Conservation (phyloP, 2,888 invertebrate genomes). For the Polymixis lichenea region DNA sequence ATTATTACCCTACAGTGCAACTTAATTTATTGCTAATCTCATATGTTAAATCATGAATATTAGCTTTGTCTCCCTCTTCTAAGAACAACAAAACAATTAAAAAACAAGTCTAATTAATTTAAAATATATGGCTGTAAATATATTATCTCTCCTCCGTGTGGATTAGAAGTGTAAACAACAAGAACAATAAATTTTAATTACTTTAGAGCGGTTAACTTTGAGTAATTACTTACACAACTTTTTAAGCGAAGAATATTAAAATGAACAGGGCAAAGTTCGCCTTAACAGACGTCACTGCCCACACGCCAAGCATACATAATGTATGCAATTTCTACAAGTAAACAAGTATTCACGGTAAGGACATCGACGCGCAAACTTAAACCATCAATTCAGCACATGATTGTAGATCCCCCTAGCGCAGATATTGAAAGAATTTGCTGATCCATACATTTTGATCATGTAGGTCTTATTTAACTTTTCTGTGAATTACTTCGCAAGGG, state of each 20-base stretch:
- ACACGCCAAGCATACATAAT: background rate
- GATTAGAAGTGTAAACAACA: conserved; percentile 62
- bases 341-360: background rate
- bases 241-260: conserved; percentile 56
- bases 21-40: too few relatives aligned
- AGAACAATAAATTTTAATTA: conserved; percentile 65
- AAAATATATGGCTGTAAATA: conserved; percentile 57
- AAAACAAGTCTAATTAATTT: conserved; percentile 58
- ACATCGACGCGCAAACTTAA: too few relatives aligned
- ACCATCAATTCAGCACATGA: too few relatives aligned
- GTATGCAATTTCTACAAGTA: background rate
- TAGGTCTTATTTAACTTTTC: too few relatives aligned
- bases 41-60: background rate
- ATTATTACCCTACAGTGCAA: too few relatives aligned
- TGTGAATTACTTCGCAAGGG: too few relatives aligned
- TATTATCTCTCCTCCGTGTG: conserved; percentile 46
- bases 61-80: background rate
- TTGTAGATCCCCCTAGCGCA: too few relatives aligned
- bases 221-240: conserved; percentile 58
- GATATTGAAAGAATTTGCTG: too few relatives aligned
- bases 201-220: conserved; percentile 55
- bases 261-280: conserved; percentile 15
- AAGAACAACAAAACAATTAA: conserved; percentile 49
- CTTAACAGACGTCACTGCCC: background rate
- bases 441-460: too few relatives aligned